Evolutionary conservation across 2,888 invertebrate genomes (phyloP).

Genomic region (Aethes cnicana): DNA sequence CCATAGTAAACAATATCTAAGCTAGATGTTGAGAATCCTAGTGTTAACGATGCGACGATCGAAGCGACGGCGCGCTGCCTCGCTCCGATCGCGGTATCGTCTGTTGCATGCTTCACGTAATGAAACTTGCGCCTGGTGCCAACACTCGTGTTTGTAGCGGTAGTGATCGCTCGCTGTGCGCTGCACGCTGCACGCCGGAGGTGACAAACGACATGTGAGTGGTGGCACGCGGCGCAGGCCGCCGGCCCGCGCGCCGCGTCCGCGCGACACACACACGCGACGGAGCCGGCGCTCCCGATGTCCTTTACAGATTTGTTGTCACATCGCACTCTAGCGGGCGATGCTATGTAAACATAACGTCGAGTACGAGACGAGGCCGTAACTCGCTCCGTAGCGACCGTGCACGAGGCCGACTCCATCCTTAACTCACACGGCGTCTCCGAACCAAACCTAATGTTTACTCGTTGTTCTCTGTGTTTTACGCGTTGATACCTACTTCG

Average conservation of each 20-base stretch:
- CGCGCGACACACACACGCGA: slow-evolving; percentile 74
- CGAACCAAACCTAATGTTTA: slow-evolving; percentile 55
- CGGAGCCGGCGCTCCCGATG: slow-evolving; percentile 76
- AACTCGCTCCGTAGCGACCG: slow-evolving; percentile 10
- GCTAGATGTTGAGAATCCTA: slow-evolving; percentile 58
- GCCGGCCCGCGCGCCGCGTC: slow-evolving; percentile 6
- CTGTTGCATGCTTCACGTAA: slow-evolving; percentile 70
- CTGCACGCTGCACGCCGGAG: slow-evolving; percentile 22
- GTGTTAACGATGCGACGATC: slow-evolving; percentile 52
- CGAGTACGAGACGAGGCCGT: slow-evolving; percentile 14
- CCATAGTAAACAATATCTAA: slow-evolving; percentile 63
- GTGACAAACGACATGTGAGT: slow-evolving; percentile 25
- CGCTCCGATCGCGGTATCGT: slow-evolving; percentile 54
- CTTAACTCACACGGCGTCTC: slow-evolving; percentile 60
- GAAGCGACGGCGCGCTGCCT: slow-evolving; percentile 39
- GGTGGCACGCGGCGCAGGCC: slow-evolving; percentile 55
- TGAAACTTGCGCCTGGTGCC: slow-evolving; percentile 56
- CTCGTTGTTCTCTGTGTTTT: slow-evolving; percentile 73
- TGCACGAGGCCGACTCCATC: slow-evolving; percentile 57
- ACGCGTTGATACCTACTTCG: slow-evolving; percentile 75
- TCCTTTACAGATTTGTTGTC: slow-evolving; percentile 53
- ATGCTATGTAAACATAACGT: slow-evolving; percentile 15
- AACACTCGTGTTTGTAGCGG: slow-evolving; percentile 29
- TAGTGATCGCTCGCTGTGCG: slow-evolving; percentile 16
- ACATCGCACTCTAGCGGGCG: slow-evolving; percentile 36